Evolutionary conservation across 37 sponge, comb jelly and placozoan species (phyloP), one percentile per base, ranked within the genome.

Genomic region (Amphimedon queenslandica): DNA sequence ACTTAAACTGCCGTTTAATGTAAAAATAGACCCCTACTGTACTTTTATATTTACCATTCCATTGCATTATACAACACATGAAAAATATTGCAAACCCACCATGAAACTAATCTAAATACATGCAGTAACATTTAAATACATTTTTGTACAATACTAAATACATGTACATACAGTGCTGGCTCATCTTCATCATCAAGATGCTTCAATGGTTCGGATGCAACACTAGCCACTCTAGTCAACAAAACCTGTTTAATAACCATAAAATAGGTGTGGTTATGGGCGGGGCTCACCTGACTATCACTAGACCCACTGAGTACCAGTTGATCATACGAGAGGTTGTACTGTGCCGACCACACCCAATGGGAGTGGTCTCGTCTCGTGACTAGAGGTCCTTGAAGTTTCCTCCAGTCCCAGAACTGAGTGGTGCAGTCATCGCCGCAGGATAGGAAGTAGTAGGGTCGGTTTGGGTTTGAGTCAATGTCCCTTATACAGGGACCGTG

Each of bases 301-400:
- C 94, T 94, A 47, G 93, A 87, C 2, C 85, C 74, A 0, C 92
- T 76, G 69, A 94, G 42, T 4, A 98, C 79, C 31, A 98, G 80
- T 72, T 98, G 99, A 67, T 98, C 99, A 61, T 94, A 84, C 28
- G 78, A 80, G 23, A 75, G 87, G 74, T 94, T 98, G 77, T 73
- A 98, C 75, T 85, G 81, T 1, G 88, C 98, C 28, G 85, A 76
- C 98, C 98, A 96, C 13, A 96, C 83, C 99, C 99, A 97, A 71
- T 98, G 99, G 29, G 95, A 91, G 72, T 98, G 99, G 84, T 94
- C 84, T 40, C 64, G 78, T 58, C 88, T 40, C 25, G 81, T 82
- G 11, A 85, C 53, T 42, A 98, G 84, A n/a, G 95, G 95, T n/a
- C 66, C 31, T 3, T 55, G 42, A 10, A 80, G 71, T 56, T 92